Evolutionary conservation across 2,888 invertebrate species (phyloP).

Genomic region (Ormyrus nitidulus): DNA sequence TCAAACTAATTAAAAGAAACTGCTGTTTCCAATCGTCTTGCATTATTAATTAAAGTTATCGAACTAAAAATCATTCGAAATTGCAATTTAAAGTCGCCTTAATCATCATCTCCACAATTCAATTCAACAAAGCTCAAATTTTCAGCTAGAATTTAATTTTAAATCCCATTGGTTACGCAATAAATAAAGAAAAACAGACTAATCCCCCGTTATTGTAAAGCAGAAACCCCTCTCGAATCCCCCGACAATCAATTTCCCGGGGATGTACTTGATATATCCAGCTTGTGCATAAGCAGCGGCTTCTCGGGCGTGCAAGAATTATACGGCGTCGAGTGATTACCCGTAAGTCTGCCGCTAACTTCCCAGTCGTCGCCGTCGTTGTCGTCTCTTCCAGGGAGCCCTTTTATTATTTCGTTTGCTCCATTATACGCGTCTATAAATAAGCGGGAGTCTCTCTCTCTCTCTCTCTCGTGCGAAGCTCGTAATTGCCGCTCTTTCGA

Average conservation of each 20-base stretch:
- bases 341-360: conserved; percentile 41
- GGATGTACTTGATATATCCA: conserved; percentile 1
- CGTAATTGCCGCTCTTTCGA: conserved; percentile 5
- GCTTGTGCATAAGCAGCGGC: conserved; percentile 9
- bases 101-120: too few relatives aligned
- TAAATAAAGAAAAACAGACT: too few relatives aligned
- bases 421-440: conserved; percentile 27
- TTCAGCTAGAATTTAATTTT: too few relatives aligned
- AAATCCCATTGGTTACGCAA: too few relatives aligned
- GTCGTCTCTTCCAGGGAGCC: not conserved
- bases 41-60: too few relatives aligned
- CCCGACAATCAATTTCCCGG: conserved; percentile 49
- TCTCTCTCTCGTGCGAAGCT: not conserved
- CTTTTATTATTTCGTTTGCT: conserved; percentile 49
- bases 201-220: too few relatives aligned
- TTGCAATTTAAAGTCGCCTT: too few relatives aligned
- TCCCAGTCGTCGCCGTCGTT: conserved; percentile 1
- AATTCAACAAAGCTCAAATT: too few relatives aligned
- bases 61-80: too few relatives aligned
- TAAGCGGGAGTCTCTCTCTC: conserved; percentile 4
- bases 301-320: conserved; percentile 52
- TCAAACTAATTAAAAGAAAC: too few relatives aligned
- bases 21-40: too few relatives aligned
- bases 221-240: conserved; percentile 13
- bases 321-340: conserved; percentile 51